Base-by-base conservation (phyloP, 2,888 invertebrate species). In the Acanthosepion esculentum region DNA sequence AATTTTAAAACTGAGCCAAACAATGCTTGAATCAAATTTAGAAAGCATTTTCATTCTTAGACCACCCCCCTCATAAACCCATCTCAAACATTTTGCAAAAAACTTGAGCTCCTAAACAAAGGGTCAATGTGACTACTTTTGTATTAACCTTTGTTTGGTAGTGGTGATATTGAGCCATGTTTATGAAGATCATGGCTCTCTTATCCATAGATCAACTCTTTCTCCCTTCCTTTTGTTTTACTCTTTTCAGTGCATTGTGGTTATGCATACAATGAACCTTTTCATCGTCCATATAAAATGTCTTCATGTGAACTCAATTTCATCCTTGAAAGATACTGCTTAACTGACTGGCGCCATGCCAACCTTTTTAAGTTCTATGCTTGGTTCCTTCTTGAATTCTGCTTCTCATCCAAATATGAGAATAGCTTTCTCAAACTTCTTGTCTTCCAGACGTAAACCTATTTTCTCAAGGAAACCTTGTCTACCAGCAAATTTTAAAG, bases 261-360 rank as follows among this genome's bases (percentile, higher is more conserved):
- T 78, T 33, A 12, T 33, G 15, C 2, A 78, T 78, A 78, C 78
- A 78, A 78, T 33, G n/a, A 78, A 33, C n/a, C n/a, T 78, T 78
- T 78, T 78, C 78, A 78, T 78, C 33, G n/a, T 78, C 78, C 78
- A n/a, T 33, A 78, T 78, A 33, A 78, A 78, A 33, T n/a, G n/a
- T 78, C 78, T 33, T 78, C 78, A 78, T 78, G n/a, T 78, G 78
- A 78, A 78, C 78, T 78, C 78, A 78, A 78, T 78, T 78, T 78
- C 78, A 78, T 78, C 78, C 78, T 78, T 78, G 78, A 78, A 78
- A 78, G 78, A 78, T 33, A 15, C 78, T 78, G 78, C 78, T 78
- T 78, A 78, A 78, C 78, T 78, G n/a, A 78, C 78, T 78, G 78
- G 78, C 78, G 33, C 78, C 78, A 78, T 78, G 33, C 78, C 78